These are phyloP conservation scores for Bursaphelenchus mucronatus DNA, from an alignment of 1,140 invertebrate genomes.

Conservation along the genomic window DNA sequence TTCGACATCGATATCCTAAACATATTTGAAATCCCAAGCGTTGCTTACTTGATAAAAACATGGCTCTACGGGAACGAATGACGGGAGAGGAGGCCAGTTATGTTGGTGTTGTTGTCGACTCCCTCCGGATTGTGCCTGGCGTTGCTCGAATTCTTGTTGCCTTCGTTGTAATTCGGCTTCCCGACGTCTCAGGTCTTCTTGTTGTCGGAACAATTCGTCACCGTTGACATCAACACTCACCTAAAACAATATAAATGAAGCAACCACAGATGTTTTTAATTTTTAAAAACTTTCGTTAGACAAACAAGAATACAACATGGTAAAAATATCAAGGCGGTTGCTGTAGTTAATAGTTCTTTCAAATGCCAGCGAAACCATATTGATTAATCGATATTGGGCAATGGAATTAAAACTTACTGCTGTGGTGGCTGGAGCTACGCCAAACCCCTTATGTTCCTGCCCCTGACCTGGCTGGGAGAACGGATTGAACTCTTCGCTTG, in stretches of 20 bases:
- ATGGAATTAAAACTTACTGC: slow-evolving; percentile 15
- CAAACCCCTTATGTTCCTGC: slow-evolving; percentile 4
- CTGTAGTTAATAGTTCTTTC: background rate
- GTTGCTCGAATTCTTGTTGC: slow-evolving; percentile 56
- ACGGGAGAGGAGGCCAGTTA: slow-evolving; percentile 95
- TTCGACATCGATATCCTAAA: slow-evolving; percentile 89
- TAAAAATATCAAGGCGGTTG: background rate
- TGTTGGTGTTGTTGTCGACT: slow-evolving; percentile 66
- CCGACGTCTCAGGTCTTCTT: slow-evolving; percentile 54
- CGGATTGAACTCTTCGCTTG: slow-evolving; percentile 58
- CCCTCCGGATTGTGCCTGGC: slow-evolving; percentile 29
- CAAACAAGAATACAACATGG: slow-evolving; percentile 18
- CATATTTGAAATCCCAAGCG: slow-evolving; percentile 12
- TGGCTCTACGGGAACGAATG: slow-evolving; percentile 81
- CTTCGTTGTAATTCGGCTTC: slow-evolving; percentile 56
- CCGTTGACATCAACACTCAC: slow-evolving; percentile 25
- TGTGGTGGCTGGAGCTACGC: background rate
- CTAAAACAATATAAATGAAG: slow-evolving; percentile 29
- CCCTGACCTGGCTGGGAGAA: slow-evolving; percentile 38
- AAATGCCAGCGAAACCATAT: background rate
- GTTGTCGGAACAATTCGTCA: slow-evolving; percentile 59
- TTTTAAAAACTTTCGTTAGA: background rate
- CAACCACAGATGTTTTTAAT: slow-evolving; percentile 1
- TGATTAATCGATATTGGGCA: slow-evolving; percentile 18
- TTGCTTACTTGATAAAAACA: slow-evolving; percentile 81